Base-by-base conservation (phyloP, 1,140 invertebrate genomes). In the Listronotus bonariensis region DNA sequence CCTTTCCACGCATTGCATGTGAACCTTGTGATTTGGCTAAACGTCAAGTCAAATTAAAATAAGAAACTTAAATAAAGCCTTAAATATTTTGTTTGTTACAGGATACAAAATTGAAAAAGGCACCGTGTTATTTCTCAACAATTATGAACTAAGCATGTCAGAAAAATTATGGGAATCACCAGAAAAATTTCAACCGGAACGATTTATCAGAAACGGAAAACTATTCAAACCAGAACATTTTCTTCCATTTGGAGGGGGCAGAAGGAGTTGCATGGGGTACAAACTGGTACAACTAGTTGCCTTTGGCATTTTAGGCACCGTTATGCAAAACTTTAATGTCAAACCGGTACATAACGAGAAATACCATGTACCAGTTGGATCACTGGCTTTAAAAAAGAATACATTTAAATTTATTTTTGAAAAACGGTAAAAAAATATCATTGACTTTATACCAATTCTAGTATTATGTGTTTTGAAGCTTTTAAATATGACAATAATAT, bases 221-320 rank as follows among this genome's bases (percentile, higher is more conserved):
- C 68, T 82, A 1, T 61, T 81, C 0, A 78, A 80, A 36, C 79
- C 80, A 0, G 77, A 90, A 1, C 84, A 92, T 74, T 96, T 93
- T 70, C 76, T 95, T 14, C 93, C 93, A 0, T 96, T 95, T 78
- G 90, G 91, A 60, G 90, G 90, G 17, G 90, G 93, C 0, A 87
- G 90, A 62, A 81, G 93, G n/a, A 91, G 91, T 0, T 96, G 94
- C 75, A 88, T 96, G 73, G 93, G 93, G 0, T 92, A 93, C 77
- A 92, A 90, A 63, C 80, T 96, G 65, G 89, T 93, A 0, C 87
- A 88, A 15, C 85, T 89, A n/a, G 82, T 92, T 69, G 85, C 85
- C 53, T 91, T 93, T 76, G 82, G 89, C 0, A 84, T 87, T 46
- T 75, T 93, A 26, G 86, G 87, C 0, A 88, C 86, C 38, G 78